These are phyloP conservation scores for Barypeithes pellucidus DNA, from an alignment of 2,888 invertebrate species.

Conservation along the genomic window DNA sequence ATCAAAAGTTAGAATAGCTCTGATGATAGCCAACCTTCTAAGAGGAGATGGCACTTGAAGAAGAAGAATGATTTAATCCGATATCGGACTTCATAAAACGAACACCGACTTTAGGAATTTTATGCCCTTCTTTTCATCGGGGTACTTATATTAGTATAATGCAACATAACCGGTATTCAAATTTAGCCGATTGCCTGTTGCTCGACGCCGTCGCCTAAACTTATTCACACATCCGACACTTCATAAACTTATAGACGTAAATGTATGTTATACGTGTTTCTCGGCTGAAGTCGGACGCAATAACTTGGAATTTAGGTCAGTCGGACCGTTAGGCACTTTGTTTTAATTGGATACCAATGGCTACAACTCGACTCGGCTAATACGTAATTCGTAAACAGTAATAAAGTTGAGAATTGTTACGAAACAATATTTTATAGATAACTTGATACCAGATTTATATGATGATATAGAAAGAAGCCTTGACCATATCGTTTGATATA, in stretches of 20 bases:
- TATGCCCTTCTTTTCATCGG: background rate
- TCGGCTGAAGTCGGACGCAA: slow-evolving; percentile 24
- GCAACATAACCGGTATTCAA: slow-evolving; percentile 4
- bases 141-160: background rate
- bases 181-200: slow-evolving; percentile 15
- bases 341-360: slow-evolving; percentile 34
- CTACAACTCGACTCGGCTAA: slow-evolving; percentile 14
- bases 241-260: slow-evolving; percentile 19
- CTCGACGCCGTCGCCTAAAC: slow-evolving; percentile 17
- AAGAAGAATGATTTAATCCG: too few species aligned
- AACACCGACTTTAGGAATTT: too few species aligned
- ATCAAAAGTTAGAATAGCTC: too few species aligned
- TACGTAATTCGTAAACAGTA: slow-evolving; percentile 14
- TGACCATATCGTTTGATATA: background rate
- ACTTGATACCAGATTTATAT: background rate
- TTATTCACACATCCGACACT: slow-evolving; percentile 13
- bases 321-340: slow-evolving; percentile 40
- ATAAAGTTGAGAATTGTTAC: slow-evolving; percentile 35
- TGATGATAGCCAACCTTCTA: too few species aligned
- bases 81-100: too few species aligned
- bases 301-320: slow-evolving; percentile 42
- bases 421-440: slow-evolving; percentile 18
- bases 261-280: slow-evolving; percentile 16
- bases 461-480: background rate
- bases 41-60: too few species aligned